Evolutionary conservation across 2,888 invertebrate genomes (phyloP).

Genomic region (Pollenia angustigena): DNA sequence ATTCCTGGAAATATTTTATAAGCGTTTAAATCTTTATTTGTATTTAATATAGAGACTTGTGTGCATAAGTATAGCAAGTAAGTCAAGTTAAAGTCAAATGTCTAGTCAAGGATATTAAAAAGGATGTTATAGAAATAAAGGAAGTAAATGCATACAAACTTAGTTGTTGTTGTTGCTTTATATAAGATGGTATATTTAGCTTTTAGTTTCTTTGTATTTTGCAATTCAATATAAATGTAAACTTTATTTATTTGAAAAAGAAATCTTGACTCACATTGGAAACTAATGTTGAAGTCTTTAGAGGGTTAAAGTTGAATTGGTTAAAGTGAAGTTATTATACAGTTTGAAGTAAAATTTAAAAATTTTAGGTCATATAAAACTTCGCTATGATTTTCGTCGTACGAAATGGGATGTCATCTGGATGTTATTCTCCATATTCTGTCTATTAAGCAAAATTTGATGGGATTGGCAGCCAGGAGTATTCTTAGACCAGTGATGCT

Average conservation of each 20-base stretch:
- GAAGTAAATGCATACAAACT: constrained; percentile 37
- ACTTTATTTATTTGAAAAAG: background rate
- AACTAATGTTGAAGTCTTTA: no score
- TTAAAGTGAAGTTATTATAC: no score
- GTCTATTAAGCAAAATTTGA: no score
- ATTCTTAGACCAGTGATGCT: no score
- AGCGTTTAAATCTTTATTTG: constrained; percentile 25
- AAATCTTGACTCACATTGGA: background rate
- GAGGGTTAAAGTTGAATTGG: no score
- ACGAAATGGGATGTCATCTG: no score
- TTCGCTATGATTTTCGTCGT: no score
- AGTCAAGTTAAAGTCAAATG: constrained; percentile 49
- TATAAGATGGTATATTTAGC: constrained; percentile 1
- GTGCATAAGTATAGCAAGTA: constrained; percentile 1
- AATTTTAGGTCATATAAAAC: no score
- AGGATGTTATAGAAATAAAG: constrained; percentile 45
- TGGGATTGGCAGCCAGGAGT: no score
- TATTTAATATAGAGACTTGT: background rate
- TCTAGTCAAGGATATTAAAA: constrained; percentile 65
- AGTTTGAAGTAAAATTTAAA: no score
- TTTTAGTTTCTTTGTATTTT: background rate
- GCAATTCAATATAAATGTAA: background rate
- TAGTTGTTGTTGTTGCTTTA: background rate
- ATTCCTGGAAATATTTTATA: background rate
- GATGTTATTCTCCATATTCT: no score